Evolutionary conservation across 2,888 invertebrate genomes (phyloP).

Genomic region (Nomada flava): DNA sequence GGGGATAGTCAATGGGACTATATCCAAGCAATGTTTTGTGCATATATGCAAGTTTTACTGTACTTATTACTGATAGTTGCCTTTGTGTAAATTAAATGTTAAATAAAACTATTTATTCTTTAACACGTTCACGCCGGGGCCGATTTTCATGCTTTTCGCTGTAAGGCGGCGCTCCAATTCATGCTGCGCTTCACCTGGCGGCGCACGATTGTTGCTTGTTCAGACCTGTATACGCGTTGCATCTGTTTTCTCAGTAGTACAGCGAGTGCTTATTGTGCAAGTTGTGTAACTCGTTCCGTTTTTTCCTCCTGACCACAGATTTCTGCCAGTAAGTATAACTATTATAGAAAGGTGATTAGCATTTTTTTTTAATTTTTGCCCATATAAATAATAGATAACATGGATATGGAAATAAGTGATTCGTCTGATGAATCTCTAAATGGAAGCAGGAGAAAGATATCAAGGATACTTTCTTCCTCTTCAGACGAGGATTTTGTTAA

Average conservation of each 20-base stretch:
- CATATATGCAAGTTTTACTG: too few relatives aligned
- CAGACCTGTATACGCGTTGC: background rate
- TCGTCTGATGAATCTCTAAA: slow-evolving; percentile 6
- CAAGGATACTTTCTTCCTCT: slow-evolving; percentile 26
- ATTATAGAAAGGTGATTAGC: slow-evolving; percentile 25
- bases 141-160: too few relatives aligned
- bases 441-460: slow-evolving; percentile 13
- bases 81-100: too few relatives aligned
- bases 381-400: slow-evolving; percentile 38
- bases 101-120: too few relatives aligned
- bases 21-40: too few relatives aligned
- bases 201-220: too few relatives aligned
- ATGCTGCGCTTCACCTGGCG: too few relatives aligned
- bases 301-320: slow-evolving; percentile 7
- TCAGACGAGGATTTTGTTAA: slow-evolving; percentile 21
- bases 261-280: background rate
- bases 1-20: too few relatives aligned
- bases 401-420: slow-evolving; percentile 29
- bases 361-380: slow-evolving; percentile 44
- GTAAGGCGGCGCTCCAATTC: too few relatives aligned
- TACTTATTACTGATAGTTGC: too few relatives aligned
- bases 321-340: slow-evolving; percentile 39
- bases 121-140: too few relatives aligned
- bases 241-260: background rate
- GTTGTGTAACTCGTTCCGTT: background rate